phyloP scores from a whole-genome alignment of 2,113 vertebrate species.

The Dicentrarchus labrax region DNA sequence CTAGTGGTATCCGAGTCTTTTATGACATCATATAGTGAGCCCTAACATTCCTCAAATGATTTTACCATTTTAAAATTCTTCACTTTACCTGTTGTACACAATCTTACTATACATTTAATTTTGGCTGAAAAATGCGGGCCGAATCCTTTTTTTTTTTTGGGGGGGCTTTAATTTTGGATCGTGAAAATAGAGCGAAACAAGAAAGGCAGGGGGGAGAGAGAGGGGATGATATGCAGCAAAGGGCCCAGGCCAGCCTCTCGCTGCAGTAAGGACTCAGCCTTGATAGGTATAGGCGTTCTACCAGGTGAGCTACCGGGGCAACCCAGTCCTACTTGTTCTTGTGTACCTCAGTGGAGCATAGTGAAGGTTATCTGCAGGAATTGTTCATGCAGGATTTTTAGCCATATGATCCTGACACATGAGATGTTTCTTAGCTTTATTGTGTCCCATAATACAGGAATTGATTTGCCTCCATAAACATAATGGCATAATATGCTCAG shows the following conservation, averaged over 20 bases:
- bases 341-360: not conserved
- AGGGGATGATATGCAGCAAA: too few relatives aligned
- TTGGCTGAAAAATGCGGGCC: not conserved
- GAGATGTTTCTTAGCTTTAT: slow-evolving; percentile 49
- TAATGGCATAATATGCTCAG: slow-evolving; percentile 78
- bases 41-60: not conserved
- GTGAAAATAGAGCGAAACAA: too few relatives aligned
- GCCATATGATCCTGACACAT: slow-evolving; percentile 49
- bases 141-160: not conserved
- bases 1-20: not conserved
- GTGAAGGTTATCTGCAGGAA: slow-evolving; percentile 35
- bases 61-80: slow-evolving; percentile 8
- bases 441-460: slow-evolving; percentile 64
- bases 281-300: too few relatives aligned
- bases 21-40: not conserved
- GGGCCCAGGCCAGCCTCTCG: too few relatives aligned
- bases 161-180: too few relatives aligned
- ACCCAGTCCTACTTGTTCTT: slow-evolving; percentile 3
- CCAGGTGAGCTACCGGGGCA: too few relatives aligned
- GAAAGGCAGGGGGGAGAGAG: too few relatives aligned
- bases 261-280: too few relatives aligned
- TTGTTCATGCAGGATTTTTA: slow-evolving; percentile 35
- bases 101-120: not conserved
- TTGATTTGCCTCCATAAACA: slow-evolving; percentile 79
- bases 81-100: not conserved